A percentile compares a stretch with the other conserved stretches of the same genome.
These are phyloP conservation scores for Spisula subtruncata DNA, from an alignment of 2,888 invertebrate species.

Conservation along the genomic window DNA sequence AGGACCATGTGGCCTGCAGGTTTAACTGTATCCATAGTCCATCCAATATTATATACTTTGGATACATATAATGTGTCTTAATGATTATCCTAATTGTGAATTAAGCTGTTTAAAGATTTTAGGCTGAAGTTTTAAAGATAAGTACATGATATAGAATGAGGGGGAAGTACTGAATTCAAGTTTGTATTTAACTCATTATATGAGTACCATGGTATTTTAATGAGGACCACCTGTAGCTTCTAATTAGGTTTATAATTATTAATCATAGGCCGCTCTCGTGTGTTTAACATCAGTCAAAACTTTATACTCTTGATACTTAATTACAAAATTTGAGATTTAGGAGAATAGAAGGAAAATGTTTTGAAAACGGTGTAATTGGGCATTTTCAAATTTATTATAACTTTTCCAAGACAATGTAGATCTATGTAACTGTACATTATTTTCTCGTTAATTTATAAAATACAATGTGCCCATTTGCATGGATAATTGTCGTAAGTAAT, in stretches of 20 bases:
- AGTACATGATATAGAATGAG: neutral
- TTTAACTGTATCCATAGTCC: no score
- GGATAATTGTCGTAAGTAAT: conserved; percentile 13
- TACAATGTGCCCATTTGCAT: neutral
- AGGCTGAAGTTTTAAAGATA: no score
- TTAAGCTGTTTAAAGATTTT: no score
- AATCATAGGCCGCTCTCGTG: neutral
- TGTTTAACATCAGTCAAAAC: neutral
- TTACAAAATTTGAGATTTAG: conserved; percentile 13
- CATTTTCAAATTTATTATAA: neutral
- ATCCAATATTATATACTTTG: no score
- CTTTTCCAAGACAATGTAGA: neutral
- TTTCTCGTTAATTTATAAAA: conserved; percentile 18
- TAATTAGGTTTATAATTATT: conserved; percentile 17
- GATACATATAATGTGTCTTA: no score
- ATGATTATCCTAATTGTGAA: no score
- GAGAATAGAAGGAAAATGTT: neutral
- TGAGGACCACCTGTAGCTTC: neutral
- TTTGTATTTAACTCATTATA: neutral
- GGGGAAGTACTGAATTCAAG: conserved; percentile 8
- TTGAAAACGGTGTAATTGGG: conserved; percentile 9
- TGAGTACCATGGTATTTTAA: neutral
- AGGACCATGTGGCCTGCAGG: no score
- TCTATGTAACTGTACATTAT: neutral
- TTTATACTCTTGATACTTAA: neutral